Conservation (phyloP, 2,888 invertebrate species). For the Auanema sp. region DNA sequence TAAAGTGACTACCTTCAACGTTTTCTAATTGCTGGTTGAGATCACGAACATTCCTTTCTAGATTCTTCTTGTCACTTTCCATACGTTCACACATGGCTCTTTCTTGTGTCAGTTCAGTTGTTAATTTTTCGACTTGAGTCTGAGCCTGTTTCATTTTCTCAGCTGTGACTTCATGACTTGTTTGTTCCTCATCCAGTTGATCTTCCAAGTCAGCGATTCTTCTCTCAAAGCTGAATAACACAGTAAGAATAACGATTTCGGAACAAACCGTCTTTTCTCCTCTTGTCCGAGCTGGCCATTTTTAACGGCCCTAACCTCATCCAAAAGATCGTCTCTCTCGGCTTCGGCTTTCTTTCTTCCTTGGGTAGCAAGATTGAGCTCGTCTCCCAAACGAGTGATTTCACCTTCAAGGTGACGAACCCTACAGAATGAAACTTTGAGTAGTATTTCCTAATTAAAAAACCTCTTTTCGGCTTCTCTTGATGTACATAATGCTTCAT, state of each 20-base stretch:
- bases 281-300: constrained; percentile 27
- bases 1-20: constrained; percentile 25
- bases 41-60: constrained; percentile 73
- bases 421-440: too few relatives aligned
- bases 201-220: constrained; percentile 89
- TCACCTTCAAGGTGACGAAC: constrained; percentile 27
- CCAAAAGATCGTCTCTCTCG: constrained; percentile 33
- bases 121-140: constrained; percentile 59
- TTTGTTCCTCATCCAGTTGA: constrained; percentile 91
- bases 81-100: constrained; percentile 74
- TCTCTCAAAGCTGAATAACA: constrained; percentile 76
- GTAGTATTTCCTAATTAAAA: too few relatives aligned
- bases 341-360: constrained; percentile 29
- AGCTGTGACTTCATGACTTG: constrained; percentile 83
- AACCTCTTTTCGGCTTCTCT: constrained; percentile 42
- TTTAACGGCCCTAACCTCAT: constrained; percentile 25
- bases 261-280: constrained; percentile 89
- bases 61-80: constrained; percentile 73
- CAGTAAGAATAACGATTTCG: constrained; percentile 76
- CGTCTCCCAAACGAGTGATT: constrained; percentile 20
- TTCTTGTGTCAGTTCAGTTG: constrained; percentile 45
- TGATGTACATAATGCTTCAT: constrained; percentile 35
- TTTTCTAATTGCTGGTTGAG: constrained; percentile 28
- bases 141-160: constrained; percentile 83
- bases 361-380: constrained; percentile 13